phyloP scores from a whole-genome alignment of 1,140 invertebrate species.

The Mamestra configurata region DNA sequence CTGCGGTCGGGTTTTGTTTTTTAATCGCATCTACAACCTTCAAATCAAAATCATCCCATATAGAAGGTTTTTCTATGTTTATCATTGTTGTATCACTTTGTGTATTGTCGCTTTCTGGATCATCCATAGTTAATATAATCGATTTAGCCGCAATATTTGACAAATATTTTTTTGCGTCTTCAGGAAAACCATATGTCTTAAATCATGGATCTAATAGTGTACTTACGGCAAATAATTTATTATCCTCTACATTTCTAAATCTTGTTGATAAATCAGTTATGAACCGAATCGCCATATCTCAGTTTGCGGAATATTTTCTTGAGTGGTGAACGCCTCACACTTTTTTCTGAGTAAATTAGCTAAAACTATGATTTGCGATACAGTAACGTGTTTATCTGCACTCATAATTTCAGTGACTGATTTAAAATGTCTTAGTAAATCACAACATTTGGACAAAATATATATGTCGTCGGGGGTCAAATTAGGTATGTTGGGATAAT shows the following conservation, averaged over 20 bases:
- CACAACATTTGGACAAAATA: not conserved
- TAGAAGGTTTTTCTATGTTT: constrained; percentile 9
- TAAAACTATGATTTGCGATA: not conserved
- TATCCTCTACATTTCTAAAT: constrained; percentile 11
- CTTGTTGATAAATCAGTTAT: not conserved
- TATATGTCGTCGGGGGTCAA: not conserved
- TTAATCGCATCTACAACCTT: not conserved
- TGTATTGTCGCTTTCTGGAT: not conserved
- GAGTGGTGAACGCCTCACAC: not conserved
- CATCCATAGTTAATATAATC: not conserved
- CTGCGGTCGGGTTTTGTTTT: constrained; percentile 34
- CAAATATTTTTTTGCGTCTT: not conserved
- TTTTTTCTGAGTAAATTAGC: constrained; percentile 13
- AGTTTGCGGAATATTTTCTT: not conserved
- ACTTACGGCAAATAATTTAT: constrained; percentile 9
- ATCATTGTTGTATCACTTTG: too few relatives aligned
- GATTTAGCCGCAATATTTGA: constrained; percentile 6
- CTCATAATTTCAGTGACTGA: not conserved
- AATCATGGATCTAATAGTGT: not conserved
- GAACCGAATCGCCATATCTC: constrained; percentile 8
- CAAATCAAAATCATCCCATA: constrained; percentile 15
- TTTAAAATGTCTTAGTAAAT: not conserved
- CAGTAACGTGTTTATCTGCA: not conserved
- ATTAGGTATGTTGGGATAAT: not conserved
- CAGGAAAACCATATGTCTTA: too few relatives aligned